Evolutionary conservation across 2,113 vertebrate genomes (phyloP), one percentile per base, ranked within the genome.

Genomic region (Lophius piscatorius): DNA sequence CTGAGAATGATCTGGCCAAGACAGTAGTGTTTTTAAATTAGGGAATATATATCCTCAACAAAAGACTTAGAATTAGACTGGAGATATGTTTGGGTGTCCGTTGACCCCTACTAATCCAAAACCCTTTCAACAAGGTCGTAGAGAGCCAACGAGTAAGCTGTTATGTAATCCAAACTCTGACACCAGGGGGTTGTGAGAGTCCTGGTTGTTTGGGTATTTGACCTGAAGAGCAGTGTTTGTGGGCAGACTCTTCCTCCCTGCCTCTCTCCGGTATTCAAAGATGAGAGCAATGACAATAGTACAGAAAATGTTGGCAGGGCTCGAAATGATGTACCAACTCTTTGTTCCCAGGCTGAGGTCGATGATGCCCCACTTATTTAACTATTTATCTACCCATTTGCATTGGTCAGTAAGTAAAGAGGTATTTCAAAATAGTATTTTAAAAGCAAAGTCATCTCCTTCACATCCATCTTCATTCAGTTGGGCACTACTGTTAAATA

Each of bases 131-230:
- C 16, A 13, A 21, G 13, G 0, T 59, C 35, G n/a, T n/a, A 39
- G 11, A 44, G 18, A 65, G 39, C 4, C 21, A 20, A 2, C 5
- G 67, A 64, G 24, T 26, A 17, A 3, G 24, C n/a, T 1, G 33
- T 74, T 70, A 81, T 4, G 34, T 41, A 78, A 78, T 50, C 45
- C 16, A 16, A 28, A 40, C 69, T 34, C n/a, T n/a, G n/a, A n/a
- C n/a, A n/a, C n/a, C n/a, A n/a, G n/a, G n/a, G n/a, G 36, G 34
- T 9, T 45, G 26, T 49, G 31, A 44, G 6, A 16, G 12, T 5
- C 41, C 41, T 38, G 57, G 24, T 39, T 61, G 6, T 49, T 57
- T 12, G 40, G 38, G 5, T n/a, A 16, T 5, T 18, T 41, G 42
- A 23, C 46, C 38, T 39, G 58, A n/a, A n/a, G n/a, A n/a, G n/a